Base-by-base conservation (phyloP, 2,888 invertebrate genomes). In the Conus canariensis region DNA sequence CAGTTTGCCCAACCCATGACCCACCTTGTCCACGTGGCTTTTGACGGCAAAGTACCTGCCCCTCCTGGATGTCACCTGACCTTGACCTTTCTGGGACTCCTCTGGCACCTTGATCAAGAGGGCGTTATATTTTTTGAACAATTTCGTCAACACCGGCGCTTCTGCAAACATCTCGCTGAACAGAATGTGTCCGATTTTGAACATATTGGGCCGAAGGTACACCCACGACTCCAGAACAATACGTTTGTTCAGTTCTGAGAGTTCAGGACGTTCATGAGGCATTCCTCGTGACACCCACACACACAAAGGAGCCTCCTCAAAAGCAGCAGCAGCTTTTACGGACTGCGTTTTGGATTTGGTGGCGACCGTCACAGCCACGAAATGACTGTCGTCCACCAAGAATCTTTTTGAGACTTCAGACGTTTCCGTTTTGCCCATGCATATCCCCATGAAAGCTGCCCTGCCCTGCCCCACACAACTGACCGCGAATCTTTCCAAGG, bases 161-260 rank as follows among this genome's bases (percentile, higher is more conserved):
- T 19, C 12, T 4, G 64, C 64, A 5, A 60, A 16, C 30, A 86
- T 30, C 16, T 86, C 60, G 8, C 19, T 14, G 86, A 86, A 86
- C 16, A 67, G 16, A 14, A 64, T 25, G 10, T 30, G 59, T 59
- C 86, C 64, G 45, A 86, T 86, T 25, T 45, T 86, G 67, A 86
- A 30, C 86, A 86, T 86, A 30, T 25, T 86, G 64, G 30, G 30
- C 12, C 86, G 86, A 16, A 86, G 86, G 64, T 67, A 86, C 8
- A 86, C 64, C 86, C 86, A 86, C 25, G 86, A 86, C n/a, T 86
- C 86, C 16, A 64, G 25, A 30, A 86, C 86, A 10, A 86, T 86
- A 67, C 86, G 86, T 25, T 86, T 86, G 64, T 86, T 64, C 19
- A 67, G 30, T 30, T 64, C 60, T 0, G 64, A 16, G 59, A 86